phyloP scores from a whole-genome alignment of 2,888 invertebrate genomes.

The Alentia gelatinosa region DNA sequence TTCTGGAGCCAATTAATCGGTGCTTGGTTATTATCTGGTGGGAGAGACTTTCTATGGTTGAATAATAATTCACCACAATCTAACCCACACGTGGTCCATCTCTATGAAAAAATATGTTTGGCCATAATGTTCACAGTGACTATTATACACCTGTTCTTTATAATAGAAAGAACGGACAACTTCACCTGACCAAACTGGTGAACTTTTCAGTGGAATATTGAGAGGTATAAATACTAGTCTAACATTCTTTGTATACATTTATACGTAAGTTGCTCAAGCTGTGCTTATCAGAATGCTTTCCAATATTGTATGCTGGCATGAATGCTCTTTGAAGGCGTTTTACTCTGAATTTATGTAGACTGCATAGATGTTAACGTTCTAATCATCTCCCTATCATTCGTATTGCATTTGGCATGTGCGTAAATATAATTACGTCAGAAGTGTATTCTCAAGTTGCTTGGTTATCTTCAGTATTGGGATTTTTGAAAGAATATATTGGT shows the following conservation, averaged over 20 bases:
- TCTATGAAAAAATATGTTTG: background rate
- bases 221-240: background rate
- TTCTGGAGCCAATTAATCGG: background rate
- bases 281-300: background rate
- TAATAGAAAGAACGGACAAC: background rate
- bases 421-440: no score
- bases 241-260: background rate
- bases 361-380: no score
- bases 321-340: background rate
- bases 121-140: background rate
- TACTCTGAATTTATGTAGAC: no score
- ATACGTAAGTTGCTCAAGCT: background rate
- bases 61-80: background rate
- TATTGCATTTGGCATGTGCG: no score
- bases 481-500: no score
- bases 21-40: background rate
- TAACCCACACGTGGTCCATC: background rate
- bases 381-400: no score
- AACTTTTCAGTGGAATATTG: background rate
- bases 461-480: no score
- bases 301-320: background rate
- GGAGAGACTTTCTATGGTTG: background rate
- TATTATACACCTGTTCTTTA: background rate
- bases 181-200: background rate
- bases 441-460: no score